A percentile compares a stretch with the other conserved stretches of the same genome.
phyloP scores from a whole-genome alignment of 2,113 vertebrate genomes.

The Dendrocopos noguchii region DNA sequence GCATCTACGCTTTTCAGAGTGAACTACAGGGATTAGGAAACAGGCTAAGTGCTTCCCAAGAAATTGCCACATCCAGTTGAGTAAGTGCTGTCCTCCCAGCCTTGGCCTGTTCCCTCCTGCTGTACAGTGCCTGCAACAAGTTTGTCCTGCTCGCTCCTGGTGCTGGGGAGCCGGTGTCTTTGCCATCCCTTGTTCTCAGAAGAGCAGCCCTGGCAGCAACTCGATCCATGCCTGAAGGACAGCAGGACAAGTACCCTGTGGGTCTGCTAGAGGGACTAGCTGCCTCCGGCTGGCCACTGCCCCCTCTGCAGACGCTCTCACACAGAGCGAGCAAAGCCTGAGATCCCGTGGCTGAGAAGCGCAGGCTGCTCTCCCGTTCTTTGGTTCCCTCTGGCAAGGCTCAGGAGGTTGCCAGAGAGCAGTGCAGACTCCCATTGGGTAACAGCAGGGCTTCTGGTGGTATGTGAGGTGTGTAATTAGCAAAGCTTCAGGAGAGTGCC shows the following conservation, averaged over 20 bases:
- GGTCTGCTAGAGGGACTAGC: neutral
- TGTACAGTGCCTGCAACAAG: neutral
- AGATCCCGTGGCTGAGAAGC: fast-evolving
- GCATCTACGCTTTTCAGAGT: neutral
- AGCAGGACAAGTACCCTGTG: neutral
- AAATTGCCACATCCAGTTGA: neutral
- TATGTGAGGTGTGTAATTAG: neutral
- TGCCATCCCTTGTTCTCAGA: neutral
- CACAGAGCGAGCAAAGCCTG: neutral
- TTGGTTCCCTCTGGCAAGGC: neutral
- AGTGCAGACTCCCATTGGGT: neutral
- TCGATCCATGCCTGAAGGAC: neutral
- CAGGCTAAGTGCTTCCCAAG: neutral
- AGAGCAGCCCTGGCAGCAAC: neutral
- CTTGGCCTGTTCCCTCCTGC: neutral
- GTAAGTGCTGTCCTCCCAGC: neutral
- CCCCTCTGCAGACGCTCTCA: neutral
- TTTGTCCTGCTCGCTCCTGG: neutral
- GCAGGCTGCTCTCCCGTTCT: neutral
- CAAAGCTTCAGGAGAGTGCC: neutral
- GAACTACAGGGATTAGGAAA: neutral
- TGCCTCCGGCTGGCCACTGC: neutral
- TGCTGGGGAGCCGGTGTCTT: fast-evolving
- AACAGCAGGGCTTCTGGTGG: neutral
- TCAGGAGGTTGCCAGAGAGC: neutral